Evolutionary conservation across 2,888 invertebrate genomes (phyloP).

Genomic region (Drosophila macrospina): DNA sequence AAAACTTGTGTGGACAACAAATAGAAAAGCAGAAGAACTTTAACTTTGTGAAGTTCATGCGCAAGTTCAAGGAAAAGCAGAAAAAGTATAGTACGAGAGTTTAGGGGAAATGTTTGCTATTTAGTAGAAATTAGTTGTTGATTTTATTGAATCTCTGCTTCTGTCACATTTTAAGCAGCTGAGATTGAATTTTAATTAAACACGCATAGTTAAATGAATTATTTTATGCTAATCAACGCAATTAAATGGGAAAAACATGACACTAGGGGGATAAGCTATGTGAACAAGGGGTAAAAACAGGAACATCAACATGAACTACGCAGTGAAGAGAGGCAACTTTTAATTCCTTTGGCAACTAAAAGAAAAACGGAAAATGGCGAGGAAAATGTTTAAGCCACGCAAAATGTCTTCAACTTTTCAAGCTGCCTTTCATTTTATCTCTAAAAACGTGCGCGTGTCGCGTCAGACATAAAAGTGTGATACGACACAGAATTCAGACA

Average conservation of each 20-base stretch:
- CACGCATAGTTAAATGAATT: constrained; percentile 19
- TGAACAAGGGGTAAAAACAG: background rate
- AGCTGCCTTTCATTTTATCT: constrained; percentile 49
- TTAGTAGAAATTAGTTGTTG: constrained; percentile 35
- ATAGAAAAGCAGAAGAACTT: constrained; percentile 16
- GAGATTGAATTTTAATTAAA: constrained; percentile 61
- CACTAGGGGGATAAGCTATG: constrained; percentile 9
- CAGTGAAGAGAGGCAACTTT: constrained; percentile 42
- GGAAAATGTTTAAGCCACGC: constrained; percentile 22
- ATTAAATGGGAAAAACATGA: constrained; percentile 23
- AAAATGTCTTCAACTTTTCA: constrained; percentile 36
- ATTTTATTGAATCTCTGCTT: constrained; percentile 34
- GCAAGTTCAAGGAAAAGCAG: background rate
- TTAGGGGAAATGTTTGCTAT: background rate
- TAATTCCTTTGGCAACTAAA: constrained; percentile 39
- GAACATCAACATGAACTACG: constrained; percentile 20
- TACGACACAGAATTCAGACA: constrained; percentile 22
- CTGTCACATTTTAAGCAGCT: constrained; percentile 35
- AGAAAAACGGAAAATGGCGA: background rate
- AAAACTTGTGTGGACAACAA: constrained; percentile 52
- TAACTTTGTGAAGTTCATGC: constrained; percentile 20
- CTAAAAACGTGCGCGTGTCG: constrained; percentile 42
- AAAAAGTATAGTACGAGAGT: background rate
- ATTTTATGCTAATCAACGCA: constrained; percentile 46
- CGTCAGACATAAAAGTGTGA: constrained; percentile 46